phyloP scores from a whole-genome alignment of 2,797 vertebrate genomes.

The Gallinago stenura region DNA sequence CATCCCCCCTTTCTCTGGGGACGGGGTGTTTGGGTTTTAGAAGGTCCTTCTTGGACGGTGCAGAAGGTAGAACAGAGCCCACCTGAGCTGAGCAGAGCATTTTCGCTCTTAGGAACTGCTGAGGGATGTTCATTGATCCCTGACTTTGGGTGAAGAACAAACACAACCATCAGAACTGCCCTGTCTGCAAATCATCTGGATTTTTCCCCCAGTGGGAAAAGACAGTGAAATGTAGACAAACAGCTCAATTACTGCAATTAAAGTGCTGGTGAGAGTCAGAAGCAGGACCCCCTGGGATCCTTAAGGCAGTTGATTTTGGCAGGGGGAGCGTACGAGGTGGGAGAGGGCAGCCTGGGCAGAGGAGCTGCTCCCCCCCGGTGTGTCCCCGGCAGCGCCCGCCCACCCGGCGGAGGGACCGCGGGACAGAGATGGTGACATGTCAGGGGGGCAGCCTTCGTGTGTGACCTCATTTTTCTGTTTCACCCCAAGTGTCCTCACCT shows the following conservation, averaged over 20 bases:
- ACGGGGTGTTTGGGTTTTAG: accelerated
- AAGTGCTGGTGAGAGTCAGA: background rate
- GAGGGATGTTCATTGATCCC: background rate
- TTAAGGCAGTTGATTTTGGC: background rate
- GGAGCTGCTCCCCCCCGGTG: background rate
- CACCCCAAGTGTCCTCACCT: background rate
- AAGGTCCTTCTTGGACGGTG: accelerated
- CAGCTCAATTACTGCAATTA: background rate
- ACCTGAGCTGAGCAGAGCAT: background rate
- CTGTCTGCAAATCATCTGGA: background rate
- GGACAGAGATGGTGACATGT: accelerated
- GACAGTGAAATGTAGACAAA: background rate
- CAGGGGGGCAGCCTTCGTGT: accelerated
- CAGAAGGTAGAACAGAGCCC: background rate
- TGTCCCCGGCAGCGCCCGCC: background rate
- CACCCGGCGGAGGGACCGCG: background rate
- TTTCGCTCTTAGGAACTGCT: background rate
- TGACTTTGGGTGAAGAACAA: background rate
- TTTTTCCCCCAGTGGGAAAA: background rate
- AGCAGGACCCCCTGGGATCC: background rate
- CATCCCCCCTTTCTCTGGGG: accelerated
- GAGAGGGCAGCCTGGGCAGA: background rate
- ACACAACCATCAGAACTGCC: background rate
- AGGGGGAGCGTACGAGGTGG: background rate
- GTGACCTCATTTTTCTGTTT: background rate